phyloP scores from a whole-genome alignment of 2,113 vertebrate genomes.

The Platycercus adscitus region DNA sequence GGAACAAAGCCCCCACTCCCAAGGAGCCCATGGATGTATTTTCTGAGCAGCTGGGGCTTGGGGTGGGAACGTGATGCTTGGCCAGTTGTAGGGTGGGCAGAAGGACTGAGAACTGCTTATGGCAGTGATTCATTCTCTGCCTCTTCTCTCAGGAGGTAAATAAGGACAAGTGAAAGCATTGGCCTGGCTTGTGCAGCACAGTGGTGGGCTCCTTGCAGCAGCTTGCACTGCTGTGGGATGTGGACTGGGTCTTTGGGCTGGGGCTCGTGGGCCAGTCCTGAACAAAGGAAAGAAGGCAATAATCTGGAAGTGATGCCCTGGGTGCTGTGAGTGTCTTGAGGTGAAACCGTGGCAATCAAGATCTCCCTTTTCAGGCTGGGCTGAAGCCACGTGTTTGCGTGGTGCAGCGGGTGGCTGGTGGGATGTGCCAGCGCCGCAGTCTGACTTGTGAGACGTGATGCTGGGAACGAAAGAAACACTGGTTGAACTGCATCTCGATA shows the following conservation, averaged over 20 bases:
- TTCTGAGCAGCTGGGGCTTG: neutral
- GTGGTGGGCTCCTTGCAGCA: neutral
- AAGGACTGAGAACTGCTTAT: neutral
- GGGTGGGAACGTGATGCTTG: neutral
- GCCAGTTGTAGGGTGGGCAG: neutral
- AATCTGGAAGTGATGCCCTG: neutral
- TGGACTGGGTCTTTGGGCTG: neutral
- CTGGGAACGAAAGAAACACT: neutral
- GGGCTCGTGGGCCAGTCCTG: neutral
- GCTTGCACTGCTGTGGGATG: accelerated
- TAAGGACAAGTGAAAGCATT: neutral
- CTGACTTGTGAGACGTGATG: accelerated
- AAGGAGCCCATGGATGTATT: neutral
- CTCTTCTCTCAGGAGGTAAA: neutral
- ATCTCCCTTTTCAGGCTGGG: neutral
- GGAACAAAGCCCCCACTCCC: neutral
- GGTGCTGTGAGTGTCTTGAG: neutral
- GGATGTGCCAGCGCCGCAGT: accelerated
- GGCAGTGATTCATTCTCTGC: neutral
- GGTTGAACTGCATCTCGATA: neutral
- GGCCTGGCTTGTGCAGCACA: neutral
- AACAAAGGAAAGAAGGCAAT: neutral
- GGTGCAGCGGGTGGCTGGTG: neutral
- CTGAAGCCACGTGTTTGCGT: neutral
- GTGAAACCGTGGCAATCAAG: neutral